A percentile compares a stretch with the other conserved stretches of the same genome.
Conservation (phyloP, 1,140 invertebrate genomes). For the Halyomorpha halys region DNA sequence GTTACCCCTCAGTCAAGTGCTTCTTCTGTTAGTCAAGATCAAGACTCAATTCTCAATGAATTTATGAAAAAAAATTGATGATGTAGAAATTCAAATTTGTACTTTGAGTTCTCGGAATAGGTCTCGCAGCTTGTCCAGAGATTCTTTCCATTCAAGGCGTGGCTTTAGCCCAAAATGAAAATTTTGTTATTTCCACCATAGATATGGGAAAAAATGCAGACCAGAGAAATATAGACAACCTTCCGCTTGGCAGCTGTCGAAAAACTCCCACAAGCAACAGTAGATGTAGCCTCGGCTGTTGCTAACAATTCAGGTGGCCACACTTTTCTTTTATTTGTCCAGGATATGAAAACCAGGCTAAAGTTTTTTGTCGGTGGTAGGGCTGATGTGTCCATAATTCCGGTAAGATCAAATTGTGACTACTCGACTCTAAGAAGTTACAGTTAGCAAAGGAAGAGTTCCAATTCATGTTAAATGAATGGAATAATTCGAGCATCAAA, state of each 20-base stretch:
- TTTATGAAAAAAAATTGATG: too few relatives aligned
- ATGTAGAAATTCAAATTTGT: too few relatives aligned
- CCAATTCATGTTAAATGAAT: conserved; percentile 32
- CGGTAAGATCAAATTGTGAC: background rate
- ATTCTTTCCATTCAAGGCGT: too few relatives aligned
- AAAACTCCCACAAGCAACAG: background rate
- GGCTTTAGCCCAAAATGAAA: too few relatives aligned
- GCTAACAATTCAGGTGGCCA: too few relatives aligned
- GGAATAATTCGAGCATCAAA: conserved; percentile 32
- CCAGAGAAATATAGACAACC: too few relatives aligned
- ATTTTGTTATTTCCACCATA: too few relatives aligned
- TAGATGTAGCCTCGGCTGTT: background rate
- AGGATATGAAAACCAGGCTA: background rate
- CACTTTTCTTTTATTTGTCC: background rate
- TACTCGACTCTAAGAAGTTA: conserved; percentile 28
- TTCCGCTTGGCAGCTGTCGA: background rate
- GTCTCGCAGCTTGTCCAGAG: too few relatives aligned
- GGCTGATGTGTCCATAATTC: background rate
- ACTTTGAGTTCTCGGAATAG: too few relatives aligned
- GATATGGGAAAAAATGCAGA: too few relatives aligned
- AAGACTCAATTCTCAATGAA: too few relatives aligned
- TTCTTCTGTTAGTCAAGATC: too few relatives aligned
- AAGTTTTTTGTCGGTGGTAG: background rate
- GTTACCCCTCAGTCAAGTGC: background rate
- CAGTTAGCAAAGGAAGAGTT: conserved; percentile 30